Base-by-base conservation (phyloP, 92 coral and sea anemone genomes). In the Palythoa heliodiscus region DNA sequence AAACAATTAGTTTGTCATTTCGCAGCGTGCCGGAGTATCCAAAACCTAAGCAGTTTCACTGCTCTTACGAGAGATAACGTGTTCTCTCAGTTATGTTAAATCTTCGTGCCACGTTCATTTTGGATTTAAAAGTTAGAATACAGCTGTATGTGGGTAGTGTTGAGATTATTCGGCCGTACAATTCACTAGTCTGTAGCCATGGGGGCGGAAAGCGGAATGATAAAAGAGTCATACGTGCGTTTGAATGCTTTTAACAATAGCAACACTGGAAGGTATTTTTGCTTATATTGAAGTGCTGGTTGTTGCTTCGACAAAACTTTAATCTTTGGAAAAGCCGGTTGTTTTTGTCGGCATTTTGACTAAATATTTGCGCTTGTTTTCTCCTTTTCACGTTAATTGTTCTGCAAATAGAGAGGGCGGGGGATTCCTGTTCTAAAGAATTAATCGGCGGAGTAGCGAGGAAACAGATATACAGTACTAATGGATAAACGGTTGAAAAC, bases 361-460 rank as follows among this genome's bases (percentile, higher is more conserved):
- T 22, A n/a, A 47, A 50, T 80, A 80, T 66, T 64, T 80, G 58
- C 66, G 13, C 55, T 10, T 67, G 22, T 80, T 80, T 52, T 40
- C 84, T 29, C 84, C 60, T n/a, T 66, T 70, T 80, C 22, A 50
- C 57, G 23, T 67, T 66, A 67, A 80, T 80, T 80, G 73, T 80
- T 80, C 66, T 48, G 73, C 66, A 80, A 80, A 80, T 80, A 80
- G 60, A 53, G 58, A 80, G n/a, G 84, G 84, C 61, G 84, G 74
- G 14, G 40, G 14, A 64, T 22, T 3, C 17, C 48, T 35, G 52
- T 70, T 67, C 48, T 63, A 47, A 63, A 39, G 84, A 80, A 25
- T 66, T 64, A 80, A 80, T 80, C 84, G 84, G 84, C 74, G 84
- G 75, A 23, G 73, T 80, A 66, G 84, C 84, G 73, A 77, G 67